These are phyloP conservation scores for Tachina fera DNA, from an alignment of 2,888 invertebrate genomes.

Conservation along the genomic window DNA sequence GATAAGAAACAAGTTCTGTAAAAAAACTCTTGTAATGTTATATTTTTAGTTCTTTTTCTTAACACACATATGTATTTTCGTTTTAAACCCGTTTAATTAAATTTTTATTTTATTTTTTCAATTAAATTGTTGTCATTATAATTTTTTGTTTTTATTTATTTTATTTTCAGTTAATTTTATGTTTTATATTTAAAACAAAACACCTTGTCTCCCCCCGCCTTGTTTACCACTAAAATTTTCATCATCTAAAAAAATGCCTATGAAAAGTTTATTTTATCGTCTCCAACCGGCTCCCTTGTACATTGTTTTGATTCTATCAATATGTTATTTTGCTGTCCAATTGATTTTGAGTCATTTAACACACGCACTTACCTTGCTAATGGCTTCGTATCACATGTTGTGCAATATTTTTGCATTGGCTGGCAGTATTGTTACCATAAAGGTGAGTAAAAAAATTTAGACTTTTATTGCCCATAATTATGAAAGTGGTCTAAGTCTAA, in stretches of 20 bases:
- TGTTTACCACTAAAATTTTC: neutral
- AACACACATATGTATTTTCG: neutral
- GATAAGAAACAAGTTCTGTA: too few species aligned
- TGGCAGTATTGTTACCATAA: conserved; percentile 90
- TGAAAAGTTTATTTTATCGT: conserved; percentile 90
- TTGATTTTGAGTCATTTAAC: conserved; percentile 94
- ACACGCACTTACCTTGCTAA: conserved; percentile 94
- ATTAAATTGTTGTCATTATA: neutral
- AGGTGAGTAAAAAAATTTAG: conserved; percentile 84
- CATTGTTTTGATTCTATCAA: conserved; percentile 88
- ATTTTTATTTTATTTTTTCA: neutral
- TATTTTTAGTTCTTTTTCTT: neutral
- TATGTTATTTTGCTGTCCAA: conserved; percentile 91
- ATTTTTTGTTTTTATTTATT: conserved; percentile 1
- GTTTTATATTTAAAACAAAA: conserved; percentile 3
- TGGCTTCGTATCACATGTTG: conserved; percentile 97
- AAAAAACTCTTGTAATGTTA: too few species aligned
- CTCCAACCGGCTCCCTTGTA: conserved; percentile 90
- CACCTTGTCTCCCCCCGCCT: conserved; percentile 2
- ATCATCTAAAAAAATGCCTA: conserved; percentile 85
- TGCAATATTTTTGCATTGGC: conserved; percentile 95
- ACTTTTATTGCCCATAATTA: neutral
- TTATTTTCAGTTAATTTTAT: conserved; percentile 53
- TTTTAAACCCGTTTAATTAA: neutral
- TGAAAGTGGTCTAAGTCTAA: too few species aligned